A percentile compares a stretch with the other conserved stretches of the same genome.
These are phyloP conservation scores for Pseudopipra pipra DNA, from an alignment of 2,113 vertebrate genomes.

Conservation along the genomic window DNA sequence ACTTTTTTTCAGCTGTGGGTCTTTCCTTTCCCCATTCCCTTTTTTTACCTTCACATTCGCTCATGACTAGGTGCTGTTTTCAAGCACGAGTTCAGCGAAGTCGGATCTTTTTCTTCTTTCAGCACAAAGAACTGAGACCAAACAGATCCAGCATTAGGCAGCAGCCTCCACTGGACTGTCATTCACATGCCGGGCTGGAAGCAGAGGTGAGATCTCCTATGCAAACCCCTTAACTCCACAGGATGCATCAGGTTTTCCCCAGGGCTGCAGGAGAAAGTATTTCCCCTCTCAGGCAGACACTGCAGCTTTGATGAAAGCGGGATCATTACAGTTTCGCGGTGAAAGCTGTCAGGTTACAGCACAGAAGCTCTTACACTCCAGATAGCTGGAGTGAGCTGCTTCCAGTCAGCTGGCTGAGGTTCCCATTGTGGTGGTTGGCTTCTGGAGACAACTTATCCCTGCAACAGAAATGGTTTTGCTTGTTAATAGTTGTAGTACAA, in stretches of 20 bases:
- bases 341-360: not conserved
- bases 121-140: not conserved
- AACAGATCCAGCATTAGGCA: not conserved
- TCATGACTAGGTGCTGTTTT: not conserved
- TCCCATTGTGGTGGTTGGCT: not conserved
- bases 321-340: not conserved
- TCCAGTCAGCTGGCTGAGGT: not conserved
- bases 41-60: not conserved
- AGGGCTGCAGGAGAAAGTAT: not conserved
- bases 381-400: not conserved
- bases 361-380: not conserved
- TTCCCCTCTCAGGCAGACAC: not conserved
- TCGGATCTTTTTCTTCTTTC: not conserved
- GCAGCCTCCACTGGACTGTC: not conserved
- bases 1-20: rapidly evolving
- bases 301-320: not conserved
- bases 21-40: not conserved
- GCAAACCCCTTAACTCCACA: not conserved
- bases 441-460: not conserved
- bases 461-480: not conserved
- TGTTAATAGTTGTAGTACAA: not conserved
- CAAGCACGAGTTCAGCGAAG: not conserved
- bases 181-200: not conserved
- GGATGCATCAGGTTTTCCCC: not conserved
- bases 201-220: not conserved